phyloP scores from a whole-genome alignment of 2,888 invertebrate species.

The Cremastinae sp. region DNA sequence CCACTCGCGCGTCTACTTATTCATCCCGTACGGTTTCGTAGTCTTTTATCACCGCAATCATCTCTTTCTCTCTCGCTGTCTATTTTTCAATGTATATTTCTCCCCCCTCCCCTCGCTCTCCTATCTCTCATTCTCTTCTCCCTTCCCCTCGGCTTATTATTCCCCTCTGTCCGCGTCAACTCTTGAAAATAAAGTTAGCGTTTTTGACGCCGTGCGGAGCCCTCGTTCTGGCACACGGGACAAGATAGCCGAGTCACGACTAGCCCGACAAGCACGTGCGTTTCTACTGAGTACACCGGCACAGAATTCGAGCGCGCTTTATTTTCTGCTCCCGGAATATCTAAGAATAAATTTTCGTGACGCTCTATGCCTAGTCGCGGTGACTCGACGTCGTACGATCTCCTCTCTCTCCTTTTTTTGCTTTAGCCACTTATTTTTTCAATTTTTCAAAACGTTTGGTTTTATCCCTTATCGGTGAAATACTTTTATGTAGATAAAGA shows the following conservation, averaged over 20 bases:
- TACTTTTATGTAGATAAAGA: no score
- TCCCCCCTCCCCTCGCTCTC: no score
- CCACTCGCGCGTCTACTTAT: slow-evolving; percentile 32
- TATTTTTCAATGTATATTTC: neutral
- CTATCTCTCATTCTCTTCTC: neutral
- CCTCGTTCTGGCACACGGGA: no score
- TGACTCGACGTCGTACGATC: no score
- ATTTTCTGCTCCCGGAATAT: slow-evolving; percentile 50
- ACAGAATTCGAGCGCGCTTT: slow-evolving; percentile 40
- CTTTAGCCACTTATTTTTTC: no score
- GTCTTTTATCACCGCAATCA: slow-evolving; percentile 17
- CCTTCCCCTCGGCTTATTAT: no score
- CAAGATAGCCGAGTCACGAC: no score
- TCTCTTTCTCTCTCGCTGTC: neutral
- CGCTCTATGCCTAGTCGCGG: neutral
- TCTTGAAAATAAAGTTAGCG: neutral
- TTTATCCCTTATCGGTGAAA: no score
- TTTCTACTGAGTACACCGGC: slow-evolving; percentile 8
- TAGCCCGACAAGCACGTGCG: slow-evolving; percentile 11
- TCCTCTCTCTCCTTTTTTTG: no score
- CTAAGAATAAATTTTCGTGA: slow-evolving; percentile 48
- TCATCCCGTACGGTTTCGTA: slow-evolving; percentile 36
- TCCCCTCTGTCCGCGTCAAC: neutral
- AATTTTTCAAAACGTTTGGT: no score
- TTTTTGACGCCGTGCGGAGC: neutral